Percentiles rank a stretch among this genome's conserved stretches.
These are phyloP conservation scores for Stenurella melanura DNA, from an alignment of 2,888 invertebrate species.

Conservation along the genomic window DNA sequence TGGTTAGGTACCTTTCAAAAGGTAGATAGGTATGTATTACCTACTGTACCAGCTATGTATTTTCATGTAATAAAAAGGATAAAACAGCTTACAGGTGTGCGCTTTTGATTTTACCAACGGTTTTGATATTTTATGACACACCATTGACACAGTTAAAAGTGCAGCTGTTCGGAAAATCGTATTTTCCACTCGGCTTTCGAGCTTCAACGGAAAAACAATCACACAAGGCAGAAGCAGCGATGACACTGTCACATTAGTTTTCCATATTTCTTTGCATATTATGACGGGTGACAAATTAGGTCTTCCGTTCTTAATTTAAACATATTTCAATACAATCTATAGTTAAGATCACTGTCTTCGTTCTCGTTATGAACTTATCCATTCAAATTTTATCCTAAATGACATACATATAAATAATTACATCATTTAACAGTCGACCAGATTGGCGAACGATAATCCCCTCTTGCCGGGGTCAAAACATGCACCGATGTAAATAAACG, in stretches of 20 bases:
- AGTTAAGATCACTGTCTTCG: not conserved
- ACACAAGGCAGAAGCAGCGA: not conserved
- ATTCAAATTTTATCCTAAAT: slow-evolving; percentile 10
- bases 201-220: not conserved
- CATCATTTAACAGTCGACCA: slow-evolving; percentile 26
- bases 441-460: slow-evolving; percentile 30
- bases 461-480: slow-evolving; percentile 42
- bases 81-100: too few species aligned
- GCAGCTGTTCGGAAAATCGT: not conserved
- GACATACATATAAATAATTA: slow-evolving; percentile 25
- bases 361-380: not conserved
- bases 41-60: too few species aligned
- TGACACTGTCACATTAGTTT: not conserved
- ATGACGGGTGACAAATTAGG: not conserved
- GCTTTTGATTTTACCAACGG: too few species aligned
- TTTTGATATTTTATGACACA: too few species aligned
- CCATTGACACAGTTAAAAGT: not conserved
- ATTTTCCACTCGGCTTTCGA: not conserved
- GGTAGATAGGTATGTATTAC: too few species aligned
- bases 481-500: slow-evolving; percentile 40
- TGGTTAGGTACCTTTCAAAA: too few species aligned
- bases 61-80: too few species aligned
- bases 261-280: not conserved
- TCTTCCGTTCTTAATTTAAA: too few species aligned
- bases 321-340: too few species aligned